Base-by-base conservation (phyloP, 2,113 vertebrate species). In the Antechinus stuartii region DNA sequence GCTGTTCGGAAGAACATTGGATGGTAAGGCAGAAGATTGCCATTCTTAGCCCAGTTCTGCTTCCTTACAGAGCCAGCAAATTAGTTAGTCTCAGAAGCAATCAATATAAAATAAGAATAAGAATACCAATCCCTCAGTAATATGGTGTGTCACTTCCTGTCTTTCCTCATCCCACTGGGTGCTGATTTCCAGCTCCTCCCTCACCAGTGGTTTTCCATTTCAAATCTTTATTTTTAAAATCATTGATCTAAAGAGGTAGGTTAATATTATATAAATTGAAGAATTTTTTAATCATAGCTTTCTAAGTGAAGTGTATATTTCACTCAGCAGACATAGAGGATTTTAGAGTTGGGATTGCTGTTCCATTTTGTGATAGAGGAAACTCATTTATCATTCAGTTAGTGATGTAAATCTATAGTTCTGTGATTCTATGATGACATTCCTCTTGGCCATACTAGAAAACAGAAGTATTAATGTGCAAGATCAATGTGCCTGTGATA, bases 321-420 rank as follows among this genome's bases (percentile, higher is more conserved):
- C 61, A 68, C 4, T 68, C 14, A 16, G 9, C 35, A 76, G 12
- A 61, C 57, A 19, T 16, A 68, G 9, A 30, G 35, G 35, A 76
- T 93, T 92, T 52, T 89, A 47, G 27, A 25, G 2, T 91, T 92
- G 24, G n/a, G 27, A 49, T 94, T 9, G 1, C 2, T 19, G 57
- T 94, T 95, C 54, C 35, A 2, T 91, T 93, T 92, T 93, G 52
- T 54, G 90, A 2, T n/a, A 91, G 11, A 53, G 8, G 52, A 76
- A 53, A 61, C 92, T 54, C 96, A 53, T 94, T 92, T 47, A 91
- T 57, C 54, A 57, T 95, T 9, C 50, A 52, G 6, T 11, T 49
- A 49, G 49, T 52, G 50, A 52, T 52, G 9, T 84, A 19, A 84
- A 42, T 42, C 19, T 84, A 23, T 42, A 42, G n/a, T n/a, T 12